Evolutionary conservation across 2,888 invertebrate genomes (phyloP), one percentile per base, ranked within the genome.

Genomic region (Lasioglossum zephyrum): DNA sequence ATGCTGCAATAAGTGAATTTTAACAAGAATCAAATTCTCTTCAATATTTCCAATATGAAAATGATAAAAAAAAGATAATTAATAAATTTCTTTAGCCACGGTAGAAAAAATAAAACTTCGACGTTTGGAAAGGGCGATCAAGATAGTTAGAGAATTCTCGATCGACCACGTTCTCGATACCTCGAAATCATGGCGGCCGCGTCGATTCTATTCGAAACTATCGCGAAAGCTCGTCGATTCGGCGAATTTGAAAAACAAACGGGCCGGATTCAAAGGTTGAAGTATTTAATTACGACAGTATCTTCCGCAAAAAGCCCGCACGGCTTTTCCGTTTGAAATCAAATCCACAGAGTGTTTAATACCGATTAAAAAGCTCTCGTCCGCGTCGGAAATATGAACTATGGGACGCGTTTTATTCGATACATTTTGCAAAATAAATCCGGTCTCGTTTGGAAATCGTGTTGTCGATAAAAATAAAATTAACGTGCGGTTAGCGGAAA

Each of bases 351-450:
- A 75, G 26, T 60, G 75, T 57, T 75, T 57, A 53, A 26, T 26
- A 5, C 26, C 41, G 57, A 75, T 41, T 57, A 16, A 75, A 75
- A 75, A 57, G 8, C 57, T n/a, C 0, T 0, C 18, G 16, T 16
- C 26, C 26, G 26, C 31, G 31, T 16, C 16, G 31, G 16, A 5
- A 31, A 31, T 63, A 31, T 16, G 63, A 63, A 16, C 63, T 63
- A 63, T 63, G 63, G 16, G 6, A 4, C 16, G 1, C 11, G 26
- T 36, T 66, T 66, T 66, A 36, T 36, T 22, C 66, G 66, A 36
- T 36, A 66, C 36, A 39, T 70, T 73, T 47, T 47, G 3, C 13
- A 44, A 66, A 76, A 63, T 76, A 76, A 36, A 63, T 60, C 60
- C 22, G 44, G 5, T 2, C 60, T 4, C 44, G 39, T 41, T 39